Percentiles rank a stretch among this genome's conserved stretches.
Conservation (phyloP, 2,797 vertebrate genomes). For the Cheirogaleus major region DNA sequence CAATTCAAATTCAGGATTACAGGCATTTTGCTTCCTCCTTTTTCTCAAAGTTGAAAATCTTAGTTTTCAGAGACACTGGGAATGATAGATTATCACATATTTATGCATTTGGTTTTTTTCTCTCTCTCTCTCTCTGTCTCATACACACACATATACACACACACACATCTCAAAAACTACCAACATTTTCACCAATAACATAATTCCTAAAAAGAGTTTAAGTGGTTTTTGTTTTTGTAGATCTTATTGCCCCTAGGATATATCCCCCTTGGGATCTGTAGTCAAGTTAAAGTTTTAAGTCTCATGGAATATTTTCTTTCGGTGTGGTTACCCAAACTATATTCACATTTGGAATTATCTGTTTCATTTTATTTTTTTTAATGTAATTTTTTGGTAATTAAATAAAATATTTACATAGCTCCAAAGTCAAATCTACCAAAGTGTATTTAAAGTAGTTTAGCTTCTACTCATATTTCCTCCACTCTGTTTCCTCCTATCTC, state of each 20-base stretch:
- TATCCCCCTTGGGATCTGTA: neutral
- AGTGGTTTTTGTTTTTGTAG: neutral
- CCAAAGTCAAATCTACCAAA: neutral
- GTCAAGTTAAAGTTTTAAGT: neutral
- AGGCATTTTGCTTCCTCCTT: conserved; percentile 13
- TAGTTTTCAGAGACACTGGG: conserved; percentile 28
- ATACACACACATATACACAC: neutral
- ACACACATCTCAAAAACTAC: neutral
- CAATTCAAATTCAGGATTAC: conserved; percentile 2
- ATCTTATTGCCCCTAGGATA: neutral
- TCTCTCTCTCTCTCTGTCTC: no score
- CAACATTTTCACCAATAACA: neutral
- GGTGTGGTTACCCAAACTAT: neutral
- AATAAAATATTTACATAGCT: neutral
- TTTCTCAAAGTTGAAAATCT: neutral
- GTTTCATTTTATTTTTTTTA: conserved; percentile 24
- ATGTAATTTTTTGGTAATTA: neutral
- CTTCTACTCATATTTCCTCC: neutral
- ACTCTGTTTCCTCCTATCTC: neutral
- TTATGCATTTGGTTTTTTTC: neutral
- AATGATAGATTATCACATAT: neutral
- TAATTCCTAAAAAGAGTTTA: conserved; percentile 7
- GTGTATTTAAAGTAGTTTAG: neutral
- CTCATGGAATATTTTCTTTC: neutral
- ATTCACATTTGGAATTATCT: neutral